phyloP scores from a whole-genome alignment of 2,888 invertebrate species.

The Sinodicranocentrus sp. region DNA sequence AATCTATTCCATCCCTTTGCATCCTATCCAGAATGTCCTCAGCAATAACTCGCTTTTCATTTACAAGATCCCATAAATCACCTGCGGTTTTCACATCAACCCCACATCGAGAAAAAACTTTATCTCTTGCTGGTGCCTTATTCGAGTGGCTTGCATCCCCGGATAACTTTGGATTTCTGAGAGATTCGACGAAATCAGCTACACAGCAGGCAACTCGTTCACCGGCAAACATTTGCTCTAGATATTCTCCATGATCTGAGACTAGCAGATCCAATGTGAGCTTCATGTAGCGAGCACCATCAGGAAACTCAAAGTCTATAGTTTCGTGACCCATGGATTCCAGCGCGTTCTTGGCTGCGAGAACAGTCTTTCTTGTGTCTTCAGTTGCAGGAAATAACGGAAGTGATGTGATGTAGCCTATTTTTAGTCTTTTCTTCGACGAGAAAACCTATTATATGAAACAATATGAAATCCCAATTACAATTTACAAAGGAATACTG shows the following conservation, averaged over 20 bases:
- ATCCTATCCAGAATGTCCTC: constrained; percentile 59
- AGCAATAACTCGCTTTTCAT: constrained; percentile 45
- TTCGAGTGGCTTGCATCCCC: not conserved
- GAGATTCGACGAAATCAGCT: constrained; percentile 30
- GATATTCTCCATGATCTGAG: constrained; percentile 68
- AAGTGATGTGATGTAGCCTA: constrained; percentile 78
- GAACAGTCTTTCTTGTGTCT: constrained; percentile 77
- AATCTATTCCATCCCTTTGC: constrained; percentile 77
- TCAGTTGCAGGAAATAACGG: constrained; percentile 78
- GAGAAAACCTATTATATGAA: constrained; percentile 60
- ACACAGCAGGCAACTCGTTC: constrained; percentile 58
- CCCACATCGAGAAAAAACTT: constrained; percentile 30
- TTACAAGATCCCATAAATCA: constrained; percentile 57
- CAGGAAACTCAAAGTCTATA: constrained; percentile 74
- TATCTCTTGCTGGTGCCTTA: constrained; percentile 25
- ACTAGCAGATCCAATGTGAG: constrained; percentile 49
- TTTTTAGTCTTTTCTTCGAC: constrained; percentile 73
- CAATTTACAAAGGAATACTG: not conserved
- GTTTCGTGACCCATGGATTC: constrained; percentile 77
- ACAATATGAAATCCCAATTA: not conserved
- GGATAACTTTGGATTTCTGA: constrained; percentile 8
- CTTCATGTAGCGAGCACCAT: constrained; percentile 62
- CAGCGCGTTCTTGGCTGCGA: constrained; percentile 76
- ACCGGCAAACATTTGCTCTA: constrained; percentile 53
- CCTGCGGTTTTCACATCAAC: constrained; percentile 52